phyloP scores from a whole-genome alignment of 2,113 vertebrate genomes.

The Chrysochloris asiatica region DNA sequence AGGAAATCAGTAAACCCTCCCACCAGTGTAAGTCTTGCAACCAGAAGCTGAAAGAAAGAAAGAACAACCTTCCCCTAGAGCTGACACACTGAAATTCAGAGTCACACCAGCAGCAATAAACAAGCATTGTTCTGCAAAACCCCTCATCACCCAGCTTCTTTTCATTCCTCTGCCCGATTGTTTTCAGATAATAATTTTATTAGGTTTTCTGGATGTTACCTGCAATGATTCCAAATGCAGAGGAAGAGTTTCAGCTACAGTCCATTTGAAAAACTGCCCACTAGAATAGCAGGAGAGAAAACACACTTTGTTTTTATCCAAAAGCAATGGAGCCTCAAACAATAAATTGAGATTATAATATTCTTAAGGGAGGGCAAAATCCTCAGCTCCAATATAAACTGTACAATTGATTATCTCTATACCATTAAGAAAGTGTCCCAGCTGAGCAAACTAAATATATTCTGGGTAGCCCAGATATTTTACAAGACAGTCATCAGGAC shows the following conservation, averaged over 20 bases:
- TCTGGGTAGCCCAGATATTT: not conserved
- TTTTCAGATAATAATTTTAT: conserved; percentile 30
- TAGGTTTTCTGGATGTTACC: conserved; percentile 47
- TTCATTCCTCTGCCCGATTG: not conserved
- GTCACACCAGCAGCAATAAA: not conserved
- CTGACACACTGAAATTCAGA: not conserved
- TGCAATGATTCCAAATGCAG: conserved; percentile 22
- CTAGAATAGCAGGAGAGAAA: conserved; percentile 44
- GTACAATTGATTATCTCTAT: conserved; percentile 31
- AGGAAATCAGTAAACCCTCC: not conserved
- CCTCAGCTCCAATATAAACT: conserved; percentile 37
- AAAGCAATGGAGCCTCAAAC: conserved; percentile 67
- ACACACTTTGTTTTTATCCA: conserved; percentile 64
- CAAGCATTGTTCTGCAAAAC: not conserved
- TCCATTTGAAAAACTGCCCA: conserved; percentile 61
- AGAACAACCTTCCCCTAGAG: not conserved
- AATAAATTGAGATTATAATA: conserved; percentile 56
- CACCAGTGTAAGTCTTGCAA: not conserved
- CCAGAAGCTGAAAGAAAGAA: too few species aligned
- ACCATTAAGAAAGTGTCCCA: conserved; percentile 29
- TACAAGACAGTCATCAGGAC: not conserved
- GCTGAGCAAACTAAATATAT: not conserved
- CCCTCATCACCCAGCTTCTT: not conserved
- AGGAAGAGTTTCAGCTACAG: conserved; percentile 22
- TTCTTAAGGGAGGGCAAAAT: conserved; percentile 60